Evolutionary conservation across 1,140 invertebrate species (phyloP).

Genomic region (Leptinotarsa defecta): DNA sequence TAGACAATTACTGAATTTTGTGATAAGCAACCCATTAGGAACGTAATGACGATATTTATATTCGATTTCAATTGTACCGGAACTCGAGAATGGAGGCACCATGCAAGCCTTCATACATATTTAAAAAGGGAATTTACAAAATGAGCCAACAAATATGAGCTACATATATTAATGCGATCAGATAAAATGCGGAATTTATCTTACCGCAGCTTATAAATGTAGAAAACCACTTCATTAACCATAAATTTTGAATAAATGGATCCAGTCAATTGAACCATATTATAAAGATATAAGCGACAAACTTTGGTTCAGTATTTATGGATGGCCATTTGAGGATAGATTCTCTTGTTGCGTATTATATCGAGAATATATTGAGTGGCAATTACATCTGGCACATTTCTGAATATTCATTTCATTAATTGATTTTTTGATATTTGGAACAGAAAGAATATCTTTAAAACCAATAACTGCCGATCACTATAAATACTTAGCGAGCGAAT

Average conservation of each 20-base stretch:
- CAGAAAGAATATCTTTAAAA: no score
- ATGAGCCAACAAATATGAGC: constrained; percentile 8
- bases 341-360: neutral
- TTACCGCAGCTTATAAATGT: neutral
- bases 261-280: neutral
- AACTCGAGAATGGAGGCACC: neutral
- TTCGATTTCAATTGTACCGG: constrained; percentile 8
- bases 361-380: neutral
- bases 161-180: neutral
- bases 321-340: neutral
- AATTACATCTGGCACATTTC: no score
- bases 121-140: constrained; percentile 1
- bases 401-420: no score
- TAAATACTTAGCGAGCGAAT: no score
- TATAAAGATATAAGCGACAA: constrained; percentile 4
- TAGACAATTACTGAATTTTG: neutral
- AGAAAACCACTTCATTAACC: constrained; percentile 5
- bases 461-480: no score
- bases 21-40: neutral
- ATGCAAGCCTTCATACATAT: constrained; percentile 1
- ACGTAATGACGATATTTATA: constrained; percentile 1
- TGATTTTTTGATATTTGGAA: no score
- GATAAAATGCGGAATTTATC: neutral
- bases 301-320: neutral
- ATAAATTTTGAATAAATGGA: constrained; percentile 7